Base-by-base conservation (phyloP, 2,888 invertebrate species). In the Campoplex capitator region DNA sequence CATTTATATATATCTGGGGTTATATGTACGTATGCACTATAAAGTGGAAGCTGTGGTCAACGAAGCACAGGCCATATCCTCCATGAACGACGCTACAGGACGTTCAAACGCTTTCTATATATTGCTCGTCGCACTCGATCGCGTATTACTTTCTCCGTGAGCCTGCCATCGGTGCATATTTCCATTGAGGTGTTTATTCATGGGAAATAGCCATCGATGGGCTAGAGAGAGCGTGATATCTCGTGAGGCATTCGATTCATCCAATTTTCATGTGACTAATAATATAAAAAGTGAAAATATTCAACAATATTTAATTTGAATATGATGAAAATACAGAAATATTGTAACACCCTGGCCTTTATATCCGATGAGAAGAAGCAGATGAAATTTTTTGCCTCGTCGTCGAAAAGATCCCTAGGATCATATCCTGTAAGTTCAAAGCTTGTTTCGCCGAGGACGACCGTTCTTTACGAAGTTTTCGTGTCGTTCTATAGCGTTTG, bases 31-130 rank as follows among this genome's bases (percentile, higher is more conserved):
- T 18, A 8, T 62, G 42, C 48, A 79, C 28, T 74, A 71, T 56
- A 77, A 23, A 56, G 73, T 78, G 82, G 82, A 78, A 45, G 45
- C 45, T 45, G 45, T 45, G 45, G 45, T 45, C 73, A 83, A 86
- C 83, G 83, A 86, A 68, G 74, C 83, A 67, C 76, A 62, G 70
- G 67, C 79, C 79, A 71, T 48, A 75, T 70, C 62, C 68, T 56
- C 71, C 18, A 79, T 58, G 71, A 70, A 51, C 76, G 51, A 70
- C 48, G 76, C 81, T 70, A 78, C 84, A 78, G 68, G 74, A 82
- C 42, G 82, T 62, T 70, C 38, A n/a, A 75, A 78, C 73, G n/a
- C 77, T 77, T 68, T 62, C 75, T 70, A 65, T 82, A 35, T 76
- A 62, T 78, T 70, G 56, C 16, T 68, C 79, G 65, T 51, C 65